These are phyloP conservation scores for Agrenia bidenticulata DNA, from an alignment of 2,888 invertebrate genomes.

Conservation along the genomic window DNA sequence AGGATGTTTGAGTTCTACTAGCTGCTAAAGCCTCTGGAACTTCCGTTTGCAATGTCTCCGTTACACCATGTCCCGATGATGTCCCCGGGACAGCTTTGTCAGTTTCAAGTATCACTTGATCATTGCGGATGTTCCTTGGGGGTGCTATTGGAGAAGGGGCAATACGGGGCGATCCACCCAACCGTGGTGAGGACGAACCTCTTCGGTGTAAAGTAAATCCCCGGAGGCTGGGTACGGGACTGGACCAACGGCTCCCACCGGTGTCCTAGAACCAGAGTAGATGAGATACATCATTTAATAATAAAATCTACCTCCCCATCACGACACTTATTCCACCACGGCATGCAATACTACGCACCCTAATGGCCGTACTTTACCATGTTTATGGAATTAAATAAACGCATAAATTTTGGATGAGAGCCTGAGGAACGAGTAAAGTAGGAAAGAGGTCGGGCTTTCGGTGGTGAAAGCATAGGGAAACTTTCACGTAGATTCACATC, in stretches of 20 bases:
- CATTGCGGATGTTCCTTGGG: slow-evolving; percentile 45
- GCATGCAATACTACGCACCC: too few relatives aligned
- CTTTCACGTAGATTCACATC: neutral
- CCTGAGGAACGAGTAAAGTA: neutral
- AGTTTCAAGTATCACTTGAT: slow-evolving; percentile 23
- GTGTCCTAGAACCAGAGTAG: slow-evolving; percentile 32
- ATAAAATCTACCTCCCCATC: neutral
- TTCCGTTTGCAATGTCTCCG: neutral
- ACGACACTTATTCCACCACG: too few relatives aligned
- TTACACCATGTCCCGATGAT: neutral
- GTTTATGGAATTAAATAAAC: slow-evolving; percentile 8
- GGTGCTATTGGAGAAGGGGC: slow-evolving; percentile 51
- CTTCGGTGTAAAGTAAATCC: slow-evolving; percentile 50
- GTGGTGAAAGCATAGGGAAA: neutral
- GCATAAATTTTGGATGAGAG: neutral
- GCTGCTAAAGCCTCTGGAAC: neutral
- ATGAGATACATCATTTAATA: slow-evolving; percentile 3
- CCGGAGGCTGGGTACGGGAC: slow-evolving; percentile 52
- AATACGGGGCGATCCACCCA: slow-evolving; percentile 51
- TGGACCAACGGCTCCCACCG: slow-evolving; percentile 52
- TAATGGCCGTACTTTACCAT: neutral
- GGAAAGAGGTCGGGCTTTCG: neutral
- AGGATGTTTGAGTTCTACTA: neutral
- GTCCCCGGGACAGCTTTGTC: neutral
- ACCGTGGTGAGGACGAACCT: slow-evolving; percentile 52